These are phyloP conservation scores for Dendrocopos noguchii DNA, from an alignment of 2,113 vertebrate species.

Conservation along the genomic window DNA sequence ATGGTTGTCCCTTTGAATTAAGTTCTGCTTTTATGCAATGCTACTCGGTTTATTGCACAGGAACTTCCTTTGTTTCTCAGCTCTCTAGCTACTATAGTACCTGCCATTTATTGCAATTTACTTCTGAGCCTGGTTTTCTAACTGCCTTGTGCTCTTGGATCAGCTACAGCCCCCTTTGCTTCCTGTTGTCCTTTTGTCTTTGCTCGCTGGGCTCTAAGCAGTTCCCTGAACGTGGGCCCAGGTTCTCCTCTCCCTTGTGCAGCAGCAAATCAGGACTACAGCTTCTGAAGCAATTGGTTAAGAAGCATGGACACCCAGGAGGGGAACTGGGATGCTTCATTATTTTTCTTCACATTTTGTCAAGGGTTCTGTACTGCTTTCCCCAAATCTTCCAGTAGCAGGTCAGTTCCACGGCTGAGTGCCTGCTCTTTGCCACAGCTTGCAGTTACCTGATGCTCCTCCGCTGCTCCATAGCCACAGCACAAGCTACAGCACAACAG, in stretches of 20 bases:
- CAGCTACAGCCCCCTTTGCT: not conserved
- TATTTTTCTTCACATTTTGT: not conserved
- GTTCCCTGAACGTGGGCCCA: not conserved
- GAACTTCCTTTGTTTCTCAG: not conserved
- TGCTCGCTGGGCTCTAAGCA: conserved; percentile 11
- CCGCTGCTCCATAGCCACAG: not conserved
- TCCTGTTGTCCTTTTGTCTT: conserved; percentile 36
- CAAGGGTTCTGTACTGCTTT: not conserved
- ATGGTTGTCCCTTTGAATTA: not conserved
- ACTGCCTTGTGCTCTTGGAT: conserved; percentile 15
- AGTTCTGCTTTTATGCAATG: not conserved
- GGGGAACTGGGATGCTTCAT: not conserved
- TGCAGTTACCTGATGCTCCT: not conserved
- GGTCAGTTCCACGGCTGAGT: not conserved
- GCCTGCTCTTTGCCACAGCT: not conserved
- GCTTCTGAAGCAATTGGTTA: not conserved
- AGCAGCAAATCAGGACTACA: not conserved
- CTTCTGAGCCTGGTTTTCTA: not conserved
- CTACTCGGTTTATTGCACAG: not conserved
- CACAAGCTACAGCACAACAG: not conserved
- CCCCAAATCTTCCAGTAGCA: not conserved
- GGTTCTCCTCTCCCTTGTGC: not conserved
- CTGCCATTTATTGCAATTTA: conserved; percentile 17
- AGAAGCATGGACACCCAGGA: not conserved
- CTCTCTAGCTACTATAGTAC: not conserved